Conservation (phyloP, 2,888 invertebrate genomes). For the Autographa gamma region DNA sequence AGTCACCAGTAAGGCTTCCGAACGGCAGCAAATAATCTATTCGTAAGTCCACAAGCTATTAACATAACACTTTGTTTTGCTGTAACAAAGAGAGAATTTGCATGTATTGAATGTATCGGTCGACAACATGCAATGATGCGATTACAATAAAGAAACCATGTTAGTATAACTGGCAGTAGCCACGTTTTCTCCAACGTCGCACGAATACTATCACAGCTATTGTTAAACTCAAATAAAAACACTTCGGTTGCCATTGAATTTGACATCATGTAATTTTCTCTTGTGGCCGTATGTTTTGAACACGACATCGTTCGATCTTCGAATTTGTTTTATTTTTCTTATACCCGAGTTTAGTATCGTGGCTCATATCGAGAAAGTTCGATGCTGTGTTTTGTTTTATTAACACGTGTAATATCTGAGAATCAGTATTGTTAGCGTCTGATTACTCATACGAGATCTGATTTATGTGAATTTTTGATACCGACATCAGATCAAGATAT, state of each 20-base stretch:
- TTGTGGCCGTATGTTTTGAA: constrained; percentile 21
- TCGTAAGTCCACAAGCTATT: constrained; percentile 1
- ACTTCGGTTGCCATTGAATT: constrained; percentile 17
- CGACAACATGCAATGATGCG: constrained; percentile 17
- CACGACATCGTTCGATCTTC: constrained; percentile 13
- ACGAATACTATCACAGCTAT: background rate
- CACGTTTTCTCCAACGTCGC: background rate
- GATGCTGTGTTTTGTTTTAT: constrained; percentile 18
- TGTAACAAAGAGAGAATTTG: constrained; percentile 32
- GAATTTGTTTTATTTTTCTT: constrained; percentile 33
- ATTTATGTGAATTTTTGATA: background rate
- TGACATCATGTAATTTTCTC: constrained; percentile 19
- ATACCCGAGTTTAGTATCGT: constrained; percentile 10
- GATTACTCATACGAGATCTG: background rate
- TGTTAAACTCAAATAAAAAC: constrained; percentile 10
- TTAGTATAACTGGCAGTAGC: constrained; percentile 15
- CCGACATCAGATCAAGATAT: background rate
- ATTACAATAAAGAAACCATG: constrained; percentile 37
- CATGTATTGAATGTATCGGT: constrained; percentile 11
- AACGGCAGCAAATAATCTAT: background rate
- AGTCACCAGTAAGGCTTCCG: background rate
- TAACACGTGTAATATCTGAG: constrained; percentile 5
- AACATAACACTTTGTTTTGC: constrained; percentile 5
- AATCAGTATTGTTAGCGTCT: background rate
- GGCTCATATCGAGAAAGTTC: constrained; percentile 13